A percentile compares a stretch with the other conserved stretches of the same genome.
Evolutionary conservation across 2,888 invertebrate genomes (phyloP).

Genomic region (Ptychoptera albimana): DNA sequence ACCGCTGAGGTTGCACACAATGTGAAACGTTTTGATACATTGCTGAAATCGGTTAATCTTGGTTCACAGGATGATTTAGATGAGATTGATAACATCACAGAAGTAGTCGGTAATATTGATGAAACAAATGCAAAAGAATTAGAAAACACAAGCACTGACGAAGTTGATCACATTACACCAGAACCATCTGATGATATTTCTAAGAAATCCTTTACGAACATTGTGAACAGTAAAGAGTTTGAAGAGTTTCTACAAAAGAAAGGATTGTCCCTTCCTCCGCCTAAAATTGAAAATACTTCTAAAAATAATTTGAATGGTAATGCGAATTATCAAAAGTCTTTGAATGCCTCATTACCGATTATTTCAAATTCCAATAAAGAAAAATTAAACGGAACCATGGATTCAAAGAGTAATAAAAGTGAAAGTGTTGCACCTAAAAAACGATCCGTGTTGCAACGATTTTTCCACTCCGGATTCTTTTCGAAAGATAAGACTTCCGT

Average conservation of each 20-base stretch:
- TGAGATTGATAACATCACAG: conserved; percentile 22
- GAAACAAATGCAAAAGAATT: conserved; percentile 3
- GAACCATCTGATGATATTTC: neutral
- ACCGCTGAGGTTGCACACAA: conserved; percentile 28
- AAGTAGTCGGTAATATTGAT: neutral
- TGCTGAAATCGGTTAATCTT: conserved; percentile 25
- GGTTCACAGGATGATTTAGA: conserved; percentile 29
- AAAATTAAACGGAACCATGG: conserved; percentile 11
- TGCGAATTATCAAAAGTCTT: too few relatives aligned
- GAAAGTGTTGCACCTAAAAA: conserved; percentile 15
- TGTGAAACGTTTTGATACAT: conserved; percentile 29
- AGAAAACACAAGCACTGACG: conserved; percentile 1
- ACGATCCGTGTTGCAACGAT: conserved; percentile 25
- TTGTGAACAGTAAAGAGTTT: conserved; percentile 28
- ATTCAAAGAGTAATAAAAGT: conserved; percentile 13
- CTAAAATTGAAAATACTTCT: neutral
- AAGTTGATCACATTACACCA: conserved; percentile 1
- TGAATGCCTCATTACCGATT: neutral
- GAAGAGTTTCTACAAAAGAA: conserved; percentile 27
- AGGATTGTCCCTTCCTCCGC: conserved; percentile 23
- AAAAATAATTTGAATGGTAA: too few relatives aligned
- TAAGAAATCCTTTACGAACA: conserved; percentile 20
- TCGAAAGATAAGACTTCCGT: conserved; percentile 24
- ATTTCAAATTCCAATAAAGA: neutral
- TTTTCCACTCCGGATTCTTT: conserved; percentile 25